Evolutionary conservation across 1,140 invertebrate genomes (phyloP).

Genomic region (Ceratitis capitata): DNA sequence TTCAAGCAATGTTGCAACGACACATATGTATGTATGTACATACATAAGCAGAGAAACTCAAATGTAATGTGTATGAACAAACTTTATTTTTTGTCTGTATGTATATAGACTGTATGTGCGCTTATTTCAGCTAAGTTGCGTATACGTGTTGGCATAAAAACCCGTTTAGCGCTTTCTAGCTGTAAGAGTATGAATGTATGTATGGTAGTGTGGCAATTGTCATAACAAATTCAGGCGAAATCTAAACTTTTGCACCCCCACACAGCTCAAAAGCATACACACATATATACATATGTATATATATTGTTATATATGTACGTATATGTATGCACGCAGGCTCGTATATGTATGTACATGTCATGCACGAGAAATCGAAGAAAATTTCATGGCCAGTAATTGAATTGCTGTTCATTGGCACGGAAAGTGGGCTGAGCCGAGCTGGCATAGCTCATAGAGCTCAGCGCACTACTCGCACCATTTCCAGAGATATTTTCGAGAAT

Average conservation of each 20-base stretch:
- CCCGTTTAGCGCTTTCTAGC: neutral
- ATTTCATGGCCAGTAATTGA: slow-evolving; percentile 31
- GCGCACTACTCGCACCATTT: neutral
- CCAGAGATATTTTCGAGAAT: too few relatives aligned
- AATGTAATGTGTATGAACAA: too few relatives aligned
- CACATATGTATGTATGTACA: neutral
- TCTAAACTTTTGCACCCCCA: neutral
- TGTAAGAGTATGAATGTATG: neutral
- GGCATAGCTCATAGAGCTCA: too few relatives aligned
- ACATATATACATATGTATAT: neutral
- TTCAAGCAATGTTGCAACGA: neutral
- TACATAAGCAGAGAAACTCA: too few relatives aligned
- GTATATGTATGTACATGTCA: neutral
- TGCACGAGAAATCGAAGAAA: neutral
- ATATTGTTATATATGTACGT: neutral
- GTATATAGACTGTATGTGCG: neutral
- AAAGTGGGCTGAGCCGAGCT: neutral
- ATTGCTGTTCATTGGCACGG: slow-evolving; percentile 29
- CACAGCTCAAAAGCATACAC: neutral
- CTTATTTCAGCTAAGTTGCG: neutral
- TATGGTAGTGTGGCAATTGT: neutral
- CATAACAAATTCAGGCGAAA: neutral
- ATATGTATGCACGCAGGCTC: neutral
- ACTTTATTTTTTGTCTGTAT: too few relatives aligned
- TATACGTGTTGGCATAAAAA: neutral